Evolutionary conservation across 1,140 invertebrate genomes (phyloP), one percentile per base, ranked within the genome.

Genomic region (Aphelenchoides fujianensis): DNA sequence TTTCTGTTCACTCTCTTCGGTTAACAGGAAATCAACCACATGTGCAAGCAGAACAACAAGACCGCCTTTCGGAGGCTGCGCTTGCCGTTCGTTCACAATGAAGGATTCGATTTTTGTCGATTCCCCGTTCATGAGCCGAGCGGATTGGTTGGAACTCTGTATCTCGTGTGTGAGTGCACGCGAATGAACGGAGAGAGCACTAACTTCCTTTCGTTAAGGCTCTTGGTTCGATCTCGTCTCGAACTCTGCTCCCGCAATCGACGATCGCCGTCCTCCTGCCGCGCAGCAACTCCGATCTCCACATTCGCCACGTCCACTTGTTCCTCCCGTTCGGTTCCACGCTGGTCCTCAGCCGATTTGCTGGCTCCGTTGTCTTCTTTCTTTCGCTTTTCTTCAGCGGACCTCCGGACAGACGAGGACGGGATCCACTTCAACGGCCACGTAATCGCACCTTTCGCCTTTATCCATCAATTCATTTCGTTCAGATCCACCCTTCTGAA

Each of bases 351-450:
- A 72, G 70, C 48, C 71, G 70, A 28, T 72, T 72, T 27, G n/a
- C 70, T 9, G 70, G 37, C 68, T 72, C 70, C 5, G 71, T 74
- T 9, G 59, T 72, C 3, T 71, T 74, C 35, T 30, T 72, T 23
- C 28, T 72, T 27, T 32, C 70, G 3, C n/a, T 74, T 19, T 48
- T 64, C 28, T 72, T 73, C n/a, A n/a, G 35, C 54, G 27, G 32
- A 72, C 19, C 2, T 72, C 9, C 19, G n/a, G 28, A n/a, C 74
- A 16, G 54, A n/a, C 3, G 30, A 74, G 12, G 19, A 75, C 19
- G 71, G 9, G 27, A 74, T 74, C 30, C 68, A 27, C 27, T 71
- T 69, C 37, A 7, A 5, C 55, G 34, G 19, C 12, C 23, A 19
- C 34, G 55, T 59, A 59, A 59, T 27, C 19, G 7, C 12, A 48